These are phyloP conservation scores for Erebia epiphron DNA, from an alignment of 2,888 invertebrate species.

Conservation along the genomic window DNA sequence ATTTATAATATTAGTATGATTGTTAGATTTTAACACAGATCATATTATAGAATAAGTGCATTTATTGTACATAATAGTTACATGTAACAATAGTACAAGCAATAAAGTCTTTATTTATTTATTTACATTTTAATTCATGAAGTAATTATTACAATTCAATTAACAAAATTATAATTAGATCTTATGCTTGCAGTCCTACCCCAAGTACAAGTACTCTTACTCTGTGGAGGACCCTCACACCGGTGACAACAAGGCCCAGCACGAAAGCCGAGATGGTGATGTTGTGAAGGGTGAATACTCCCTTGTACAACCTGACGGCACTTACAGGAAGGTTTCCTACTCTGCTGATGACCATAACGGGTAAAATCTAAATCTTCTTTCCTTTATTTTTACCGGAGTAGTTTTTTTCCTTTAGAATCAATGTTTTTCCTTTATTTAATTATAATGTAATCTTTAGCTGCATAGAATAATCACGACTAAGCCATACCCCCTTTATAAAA, in stretches of 20 bases:
- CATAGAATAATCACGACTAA: not conserved
- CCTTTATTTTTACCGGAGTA: not conserved
- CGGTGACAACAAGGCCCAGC: constrained; percentile 85
- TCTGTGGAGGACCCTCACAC: constrained; percentile 84
- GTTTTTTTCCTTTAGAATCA: not conserved
- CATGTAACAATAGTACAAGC: too few relatives aligned
- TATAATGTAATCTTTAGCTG: too few relatives aligned
- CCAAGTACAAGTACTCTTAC: constrained; percentile 84
- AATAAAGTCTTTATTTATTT: too few relatives aligned
- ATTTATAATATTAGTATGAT: too few relatives aligned
- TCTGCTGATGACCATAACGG: constrained; percentile 83
- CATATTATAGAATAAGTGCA: too few relatives aligned
- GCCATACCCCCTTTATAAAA: not conserved
- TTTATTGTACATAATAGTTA: too few relatives aligned
- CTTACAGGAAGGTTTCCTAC: constrained; percentile 84
- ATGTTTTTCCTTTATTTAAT: not conserved
- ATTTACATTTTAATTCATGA: too few relatives aligned
- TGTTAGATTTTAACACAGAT: too few relatives aligned
- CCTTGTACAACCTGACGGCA: constrained; percentile 83
- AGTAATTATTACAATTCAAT: not conserved
- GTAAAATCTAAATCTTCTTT: constrained; percentile 51
- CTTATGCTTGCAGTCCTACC: constrained; percentile 72
- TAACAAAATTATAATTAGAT: not conserved
- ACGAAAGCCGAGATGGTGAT: constrained; percentile 84
- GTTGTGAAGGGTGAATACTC: constrained; percentile 86